phyloP scores from a whole-genome alignment of 92 coral and sea anemone genomes.

The Phenganax subtilis region DNA sequence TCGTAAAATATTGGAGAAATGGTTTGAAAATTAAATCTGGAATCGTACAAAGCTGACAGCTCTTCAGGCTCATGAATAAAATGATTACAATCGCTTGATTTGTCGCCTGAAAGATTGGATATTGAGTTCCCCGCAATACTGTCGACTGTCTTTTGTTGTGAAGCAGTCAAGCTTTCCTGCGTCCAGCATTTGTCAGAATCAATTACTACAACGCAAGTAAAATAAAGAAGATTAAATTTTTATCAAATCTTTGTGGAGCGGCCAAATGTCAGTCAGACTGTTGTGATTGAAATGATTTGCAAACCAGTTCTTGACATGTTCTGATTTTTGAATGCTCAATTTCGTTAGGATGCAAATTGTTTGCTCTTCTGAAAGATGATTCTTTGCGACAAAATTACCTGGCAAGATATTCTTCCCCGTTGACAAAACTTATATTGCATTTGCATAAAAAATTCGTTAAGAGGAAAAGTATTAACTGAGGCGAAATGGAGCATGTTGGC shows the following conservation, averaged over 20 bases:
- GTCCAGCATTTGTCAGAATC: conserved; percentile 3
- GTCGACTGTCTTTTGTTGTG: background rate
- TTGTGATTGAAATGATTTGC: background rate
- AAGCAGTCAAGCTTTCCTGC: background rate
- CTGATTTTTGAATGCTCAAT: background rate
- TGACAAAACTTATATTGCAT: too few species aligned
- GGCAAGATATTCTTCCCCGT: too few species aligned
- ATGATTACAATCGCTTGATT: background rate
- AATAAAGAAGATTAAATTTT: conserved; percentile 16
- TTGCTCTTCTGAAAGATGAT: background rate
- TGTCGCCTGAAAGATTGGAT: conserved; percentile 19
- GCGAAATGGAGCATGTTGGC: too few species aligned
- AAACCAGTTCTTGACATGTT: background rate
- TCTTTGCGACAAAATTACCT: too few species aligned
- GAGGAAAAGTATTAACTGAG: too few species aligned
- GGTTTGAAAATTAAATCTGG: conserved; percentile 1
- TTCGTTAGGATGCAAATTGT: background rate
- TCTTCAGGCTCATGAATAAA: conserved; percentile 36
- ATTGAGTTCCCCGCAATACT: background rate
- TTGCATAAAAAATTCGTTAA: too few species aligned
- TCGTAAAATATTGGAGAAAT: background rate
- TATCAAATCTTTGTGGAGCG: background rate
- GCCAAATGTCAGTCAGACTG: background rate
- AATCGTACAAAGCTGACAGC: conserved; percentile 14
- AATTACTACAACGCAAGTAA: background rate